A percentile compares a stretch with the other conserved stretches of the same genome.
These are phyloP conservation scores for Phrynocephalus forsythii DNA, from an alignment of 2,797 vertebrate genomes.

Conservation along the genomic window DNA sequence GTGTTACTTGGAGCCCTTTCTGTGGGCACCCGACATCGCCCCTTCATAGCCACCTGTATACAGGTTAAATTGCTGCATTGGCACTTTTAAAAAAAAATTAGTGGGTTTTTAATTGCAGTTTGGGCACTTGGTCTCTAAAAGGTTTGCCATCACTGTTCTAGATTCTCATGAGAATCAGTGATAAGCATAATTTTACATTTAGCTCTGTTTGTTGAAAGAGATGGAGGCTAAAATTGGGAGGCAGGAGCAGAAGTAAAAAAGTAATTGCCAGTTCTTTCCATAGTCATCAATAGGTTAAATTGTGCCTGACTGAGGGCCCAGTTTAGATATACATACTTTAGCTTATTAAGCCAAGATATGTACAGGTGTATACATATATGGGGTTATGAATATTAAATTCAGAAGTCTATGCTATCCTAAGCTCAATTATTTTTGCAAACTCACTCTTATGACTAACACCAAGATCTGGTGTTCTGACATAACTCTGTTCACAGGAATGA, in stretches of 20 bases:
- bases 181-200: not conserved
- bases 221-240: not conserved
- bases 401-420: not conserved
- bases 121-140: too few species aligned
- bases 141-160: not conserved
- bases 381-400: not conserved
- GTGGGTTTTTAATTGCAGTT: too few species aligned
- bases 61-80: too few species aligned
- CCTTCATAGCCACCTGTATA: too few species aligned
- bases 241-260: not conserved
- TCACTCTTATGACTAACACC: not conserved
- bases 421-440: not conserved
- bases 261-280: not conserved
- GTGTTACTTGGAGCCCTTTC: too few species aligned
- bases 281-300: not conserved
- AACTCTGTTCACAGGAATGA: not conserved
- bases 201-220: not conserved
- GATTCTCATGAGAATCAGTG: not conserved
- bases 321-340: not conserved
- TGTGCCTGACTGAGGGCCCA: not conserved
- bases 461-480: not conserved
- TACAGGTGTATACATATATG: not conserved
- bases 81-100: too few species aligned
- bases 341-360: not conserved
- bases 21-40: too few species aligned